phyloP scores from a whole-genome alignment of 2,113 vertebrate species.

The Chlamydotis undulata region DNA sequence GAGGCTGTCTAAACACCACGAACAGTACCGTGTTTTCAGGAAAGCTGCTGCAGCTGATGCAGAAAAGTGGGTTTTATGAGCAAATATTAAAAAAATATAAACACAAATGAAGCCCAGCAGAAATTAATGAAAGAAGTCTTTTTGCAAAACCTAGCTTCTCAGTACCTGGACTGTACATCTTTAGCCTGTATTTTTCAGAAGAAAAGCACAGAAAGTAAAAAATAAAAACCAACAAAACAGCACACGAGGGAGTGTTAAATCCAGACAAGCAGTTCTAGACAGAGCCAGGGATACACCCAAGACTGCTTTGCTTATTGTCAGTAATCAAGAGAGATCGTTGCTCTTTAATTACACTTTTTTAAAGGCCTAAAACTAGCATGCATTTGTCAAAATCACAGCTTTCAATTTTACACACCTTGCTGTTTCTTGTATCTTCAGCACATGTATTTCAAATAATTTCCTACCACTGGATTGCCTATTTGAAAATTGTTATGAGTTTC shows the following conservation, averaged over 20 bases:
- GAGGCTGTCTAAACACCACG: not conserved
- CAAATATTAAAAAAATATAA: not conserved
- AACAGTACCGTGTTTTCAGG: not conserved
- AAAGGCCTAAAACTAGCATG: not conserved
- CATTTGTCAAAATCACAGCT: not conserved
- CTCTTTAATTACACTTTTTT: not conserved
- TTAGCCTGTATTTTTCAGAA: not conserved
- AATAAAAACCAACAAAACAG: not conserved
- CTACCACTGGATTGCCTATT: not conserved
- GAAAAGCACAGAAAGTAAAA: not conserved
- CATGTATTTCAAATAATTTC: not conserved
- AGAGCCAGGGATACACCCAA: not conserved
- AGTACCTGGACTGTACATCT: not conserved
- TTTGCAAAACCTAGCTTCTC: not conserved
- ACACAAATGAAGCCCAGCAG: not conserved
- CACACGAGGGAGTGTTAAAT: not conserved
- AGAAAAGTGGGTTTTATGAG: not conserved
- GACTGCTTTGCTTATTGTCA: not conserved
- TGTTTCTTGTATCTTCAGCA: not conserved
- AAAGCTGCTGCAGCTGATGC: not conserved
- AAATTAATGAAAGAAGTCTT: not conserved
- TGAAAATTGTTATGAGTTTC: not conserved
- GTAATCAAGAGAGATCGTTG: not conserved
- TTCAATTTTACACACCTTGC: not conserved
- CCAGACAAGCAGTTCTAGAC: not conserved